phyloP scores from a whole-genome alignment of 2,888 invertebrate species.

The Drosophila subquinaria region DNA sequence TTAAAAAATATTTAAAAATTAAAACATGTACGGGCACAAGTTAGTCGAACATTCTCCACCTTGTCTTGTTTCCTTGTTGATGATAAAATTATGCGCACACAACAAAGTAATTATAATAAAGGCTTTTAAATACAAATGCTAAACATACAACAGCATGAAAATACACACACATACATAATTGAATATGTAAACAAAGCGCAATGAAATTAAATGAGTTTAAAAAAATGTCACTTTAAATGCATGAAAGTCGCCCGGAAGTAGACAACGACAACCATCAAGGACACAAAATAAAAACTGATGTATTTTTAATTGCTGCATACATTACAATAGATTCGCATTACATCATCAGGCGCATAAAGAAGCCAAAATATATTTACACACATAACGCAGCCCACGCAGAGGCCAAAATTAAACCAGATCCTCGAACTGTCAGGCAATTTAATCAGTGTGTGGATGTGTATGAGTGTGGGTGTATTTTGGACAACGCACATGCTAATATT shows the following conservation, averaged over 20 bases:
- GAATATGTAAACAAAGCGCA: constrained; percentile 13
- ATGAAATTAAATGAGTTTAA: constrained; percentile 75
- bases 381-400: constrained; percentile 16
- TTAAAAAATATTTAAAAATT: background rate
- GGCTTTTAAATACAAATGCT: constrained; percentile 41
- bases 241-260: constrained; percentile 26
- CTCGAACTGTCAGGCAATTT: constrained; percentile 24
- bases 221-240: constrained; percentile 47
- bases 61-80: constrained; percentile 1
- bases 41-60: background rate
- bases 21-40: background rate
- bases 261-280: constrained; percentile 21
- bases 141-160: constrained; percentile 24
- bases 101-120: constrained; percentile 47
- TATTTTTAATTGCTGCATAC: constrained; percentile 79
- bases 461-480: constrained; percentile 26
- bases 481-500: constrained; percentile 63
- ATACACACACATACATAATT: constrained; percentile 4
- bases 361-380: constrained; percentile 13
- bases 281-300: constrained; percentile 55
- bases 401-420: constrained; percentile 32
- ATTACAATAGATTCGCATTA: constrained; percentile 78
- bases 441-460: constrained; percentile 19
- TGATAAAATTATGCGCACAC: constrained; percentile 63
- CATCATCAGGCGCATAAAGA: constrained; percentile 32